Conservation (phyloP, 2,797 vertebrate species). For the Pelochelys cantorii region DNA sequence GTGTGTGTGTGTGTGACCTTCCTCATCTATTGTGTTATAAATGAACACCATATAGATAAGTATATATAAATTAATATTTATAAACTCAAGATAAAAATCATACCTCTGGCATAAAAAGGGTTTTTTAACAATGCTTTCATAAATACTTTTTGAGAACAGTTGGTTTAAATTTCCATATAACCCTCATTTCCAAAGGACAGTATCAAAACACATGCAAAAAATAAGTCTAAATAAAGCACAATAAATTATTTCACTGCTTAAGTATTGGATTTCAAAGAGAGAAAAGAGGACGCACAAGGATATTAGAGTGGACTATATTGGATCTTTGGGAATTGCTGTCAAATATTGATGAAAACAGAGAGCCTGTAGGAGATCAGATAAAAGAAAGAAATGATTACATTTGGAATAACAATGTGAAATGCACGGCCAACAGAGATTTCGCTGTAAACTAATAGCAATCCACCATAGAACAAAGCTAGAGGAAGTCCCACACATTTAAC, state of each 20-base stretch:
- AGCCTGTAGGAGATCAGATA: conserved; percentile 84
- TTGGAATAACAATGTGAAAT: conserved; percentile 83
- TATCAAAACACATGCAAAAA: conserved; percentile 85
- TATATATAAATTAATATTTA: neutral
- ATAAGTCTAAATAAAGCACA: conserved; percentile 84
- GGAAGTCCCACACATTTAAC: conserved; percentile 70
- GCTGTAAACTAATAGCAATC: conserved; percentile 81
- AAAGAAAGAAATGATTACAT: conserved; percentile 84
- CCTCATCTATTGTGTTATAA: too few relatives aligned
- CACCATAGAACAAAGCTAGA: conserved; percentile 80
- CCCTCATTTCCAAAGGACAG: conserved; percentile 78
- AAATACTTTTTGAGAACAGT: conserved; percentile 76
- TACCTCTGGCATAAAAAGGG: conserved; percentile 46
- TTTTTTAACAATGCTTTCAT: conserved; percentile 75
- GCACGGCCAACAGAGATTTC: conserved; percentile 81
- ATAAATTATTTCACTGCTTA: conserved; percentile 86
- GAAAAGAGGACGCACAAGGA: conserved; percentile 79
- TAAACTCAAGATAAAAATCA: conserved; percentile 15
- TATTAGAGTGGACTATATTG: conserved; percentile 83
- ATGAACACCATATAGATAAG: neutral
- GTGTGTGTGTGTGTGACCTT: too few relatives aligned
- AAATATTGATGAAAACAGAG: conserved; percentile 86
- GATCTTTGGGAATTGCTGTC: conserved; percentile 88
- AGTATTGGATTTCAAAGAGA: conserved; percentile 86
- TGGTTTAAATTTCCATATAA: conserved; percentile 84